Evolutionary conservation across 2,888 invertebrate species (phyloP), one percentile per base, ranked within the genome.

Genomic region (Tinea pellionella): DNA sequence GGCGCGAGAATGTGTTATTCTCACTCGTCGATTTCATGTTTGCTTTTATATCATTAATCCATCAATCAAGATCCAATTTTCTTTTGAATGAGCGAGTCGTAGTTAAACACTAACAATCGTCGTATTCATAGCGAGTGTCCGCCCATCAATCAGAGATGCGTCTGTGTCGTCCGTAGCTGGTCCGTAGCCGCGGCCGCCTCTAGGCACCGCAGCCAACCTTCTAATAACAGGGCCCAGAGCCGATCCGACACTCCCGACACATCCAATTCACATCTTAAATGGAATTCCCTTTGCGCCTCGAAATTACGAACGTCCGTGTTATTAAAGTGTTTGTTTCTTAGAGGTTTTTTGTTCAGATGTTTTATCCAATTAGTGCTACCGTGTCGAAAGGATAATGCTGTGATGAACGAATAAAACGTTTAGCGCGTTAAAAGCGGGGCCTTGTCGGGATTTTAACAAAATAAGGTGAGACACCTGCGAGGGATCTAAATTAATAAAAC

Each of bases 311-410:
- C 75, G 74, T 74, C 76, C 75, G 74, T 73, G 71, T 80, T 82
- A 84, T 84, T 84, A 84, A 82, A 78, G 75, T 83, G 82, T 85
- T 86, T 84, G 86, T 85, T 85, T 84, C 78, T 82, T 77, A 74
- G 74, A 76, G 70, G 71, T 80, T 58, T 62, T 81, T 82, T 77
- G 74, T 80, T 73, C 75, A 77, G 72, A 78, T 69, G 73, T 80
- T 83, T 83, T 73, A 79, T 80, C 87, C 87, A 86, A 87, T 87
- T 87, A 87, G 87, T 80, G 85, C 87, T 87, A 86, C 87, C 86
- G 87, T 87, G 87, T 87, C 86, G 86, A 87, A 87, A 86, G 84
- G 83, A 84, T 87, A 86, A 87, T 87, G 77, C 68, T 75, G 75
- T 76, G 78, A 81, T 81, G 79, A 77, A 80, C 73, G 73, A 70